These are phyloP conservation scores for Hirtodrosophila trivittata DNA, from an alignment of 2,888 invertebrate species.

Conservation along the genomic window DNA sequence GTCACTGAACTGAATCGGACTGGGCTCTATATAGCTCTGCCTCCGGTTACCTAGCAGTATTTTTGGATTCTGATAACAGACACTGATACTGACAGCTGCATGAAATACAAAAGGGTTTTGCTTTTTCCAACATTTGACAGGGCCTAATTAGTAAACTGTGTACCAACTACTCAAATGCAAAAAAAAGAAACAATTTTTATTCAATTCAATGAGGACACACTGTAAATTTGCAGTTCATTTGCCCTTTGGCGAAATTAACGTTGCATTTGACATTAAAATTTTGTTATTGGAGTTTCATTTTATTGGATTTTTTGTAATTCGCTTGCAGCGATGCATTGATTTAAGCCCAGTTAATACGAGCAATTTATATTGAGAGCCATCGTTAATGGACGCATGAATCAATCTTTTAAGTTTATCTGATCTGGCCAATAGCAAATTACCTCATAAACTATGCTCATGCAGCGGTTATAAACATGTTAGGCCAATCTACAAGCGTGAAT, in stretches of 20 bases:
- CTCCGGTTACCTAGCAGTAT: too few relatives aligned
- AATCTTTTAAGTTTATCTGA: constrained; percentile 43
- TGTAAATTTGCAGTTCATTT: too few relatives aligned
- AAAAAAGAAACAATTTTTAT: too few relatives aligned
- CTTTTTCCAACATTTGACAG: not conserved
- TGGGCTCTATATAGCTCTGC: too few relatives aligned
- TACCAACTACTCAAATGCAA: too few relatives aligned
- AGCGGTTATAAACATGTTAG: constrained; percentile 29
- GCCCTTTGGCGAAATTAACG: too few relatives aligned
- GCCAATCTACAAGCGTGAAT: constrained; percentile 29
- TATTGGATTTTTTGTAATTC: too few relatives aligned
- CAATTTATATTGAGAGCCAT: constrained; percentile 52
- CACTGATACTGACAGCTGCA: constrained; percentile 25
- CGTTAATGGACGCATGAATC: constrained; percentile 56
- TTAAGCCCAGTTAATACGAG: constrained; percentile 22
- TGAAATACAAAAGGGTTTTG: constrained; percentile 3
- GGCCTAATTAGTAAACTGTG: not conserved
- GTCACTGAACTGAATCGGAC: constrained; percentile 12
- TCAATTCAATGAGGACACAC: too few relatives aligned
- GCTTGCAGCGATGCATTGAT: constrained; percentile 20
- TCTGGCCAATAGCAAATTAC: constrained; percentile 36
- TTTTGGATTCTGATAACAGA: not conserved
- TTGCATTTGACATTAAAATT: not conserved
- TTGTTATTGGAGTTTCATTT: too few relatives aligned
- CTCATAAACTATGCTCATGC: constrained; percentile 1